A percentile compares a stretch with the other conserved stretches of the same genome.
Conservation (phyloP, 1,140 invertebrate species). For the Anastrepha ludens region DNA sequence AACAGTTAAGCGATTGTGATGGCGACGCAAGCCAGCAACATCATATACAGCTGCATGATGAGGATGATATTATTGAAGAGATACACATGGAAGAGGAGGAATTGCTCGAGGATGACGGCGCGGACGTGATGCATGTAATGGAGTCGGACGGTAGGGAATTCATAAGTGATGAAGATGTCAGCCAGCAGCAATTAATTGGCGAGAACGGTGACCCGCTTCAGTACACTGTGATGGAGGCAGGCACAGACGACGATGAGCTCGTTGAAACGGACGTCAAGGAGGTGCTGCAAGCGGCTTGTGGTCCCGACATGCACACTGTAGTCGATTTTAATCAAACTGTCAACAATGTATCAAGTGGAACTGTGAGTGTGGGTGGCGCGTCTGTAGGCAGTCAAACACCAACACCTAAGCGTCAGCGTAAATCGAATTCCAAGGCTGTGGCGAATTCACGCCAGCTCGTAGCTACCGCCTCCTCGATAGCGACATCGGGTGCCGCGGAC, state of each 20-base stretch:
- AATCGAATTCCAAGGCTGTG: conserved; percentile 57
- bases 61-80: conserved; percentile 70
- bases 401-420: conserved; percentile 13
- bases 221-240: conserved; percentile 67
- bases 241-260: conserved; percentile 62
- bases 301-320: conserved; percentile 7
- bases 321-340: conserved; percentile 8
- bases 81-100: conserved; percentile 71
- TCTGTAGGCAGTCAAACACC: conserved; percentile 30
- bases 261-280: conserved; percentile 55
- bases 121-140: conserved; percentile 58
- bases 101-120: conserved; percentile 66
- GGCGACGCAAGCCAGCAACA: conserved; percentile 55
- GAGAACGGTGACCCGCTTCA: conserved; percentile 64
- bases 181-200: conserved; percentile 61
- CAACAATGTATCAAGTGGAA: conserved; percentile 46
- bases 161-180: conserved; percentile 63
- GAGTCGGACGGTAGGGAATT: conserved; percentile 59
- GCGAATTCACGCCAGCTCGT: conserved; percentile 68
- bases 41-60: conserved; percentile 63
- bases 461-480: conserved; percentile 70
- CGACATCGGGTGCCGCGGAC: conserved; percentile 66
- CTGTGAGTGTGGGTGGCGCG: not conserved
- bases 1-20: conserved; percentile 54
- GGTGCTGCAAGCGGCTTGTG: conserved; percentile 55